Percentiles rank a stretch among this genome's conserved stretches.
These are phyloP conservation scores for Tolmerus cingulatus DNA, from an alignment of 2,888 invertebrate species.

Conservation along the genomic window DNA sequence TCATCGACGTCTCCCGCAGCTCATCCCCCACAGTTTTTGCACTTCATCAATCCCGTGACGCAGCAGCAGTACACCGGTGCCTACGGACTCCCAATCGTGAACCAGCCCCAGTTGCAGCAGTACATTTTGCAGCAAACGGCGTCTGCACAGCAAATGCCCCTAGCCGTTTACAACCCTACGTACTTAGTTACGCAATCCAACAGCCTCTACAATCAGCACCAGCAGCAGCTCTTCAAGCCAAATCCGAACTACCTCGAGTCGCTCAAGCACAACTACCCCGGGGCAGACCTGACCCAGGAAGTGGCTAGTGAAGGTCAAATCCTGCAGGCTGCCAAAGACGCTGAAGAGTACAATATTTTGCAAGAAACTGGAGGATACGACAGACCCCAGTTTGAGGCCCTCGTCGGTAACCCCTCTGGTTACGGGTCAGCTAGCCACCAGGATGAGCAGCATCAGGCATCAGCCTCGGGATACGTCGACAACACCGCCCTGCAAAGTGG, in stretches of 20 bases:
- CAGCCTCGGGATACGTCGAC: conserved; percentile 56
- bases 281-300: conserved; percentile 59
- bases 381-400: conserved; percentile 55
- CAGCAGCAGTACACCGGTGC: conserved; percentile 64
- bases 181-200: conserved; percentile 63
- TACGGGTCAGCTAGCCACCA: conserved; percentile 48
- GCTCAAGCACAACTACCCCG: conserved; percentile 55
- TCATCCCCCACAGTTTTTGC: conserved; percentile 55
- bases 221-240: conserved; percentile 65
- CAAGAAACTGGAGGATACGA: conserved; percentile 53
- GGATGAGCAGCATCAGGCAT: conserved; percentile 53
- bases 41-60: conserved; percentile 61
- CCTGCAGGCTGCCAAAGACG: conserved; percentile 58
- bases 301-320: conserved; percentile 62
- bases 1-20: background rate
- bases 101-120: conserved; percentile 62
- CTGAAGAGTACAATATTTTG: conserved; percentile 54
- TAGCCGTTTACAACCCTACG: conserved; percentile 61
- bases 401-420: conserved; percentile 57
- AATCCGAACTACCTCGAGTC: conserved; percentile 65
- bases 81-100: conserved; percentile 64
- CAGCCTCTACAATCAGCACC: conserved; percentile 58
- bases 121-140: conserved; percentile 55
- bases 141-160: conserved; percentile 55
- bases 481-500: conserved; percentile 55